Base-by-base conservation (phyloP, 2,888 invertebrate genomes). In the Rotaria sp. region DNA sequence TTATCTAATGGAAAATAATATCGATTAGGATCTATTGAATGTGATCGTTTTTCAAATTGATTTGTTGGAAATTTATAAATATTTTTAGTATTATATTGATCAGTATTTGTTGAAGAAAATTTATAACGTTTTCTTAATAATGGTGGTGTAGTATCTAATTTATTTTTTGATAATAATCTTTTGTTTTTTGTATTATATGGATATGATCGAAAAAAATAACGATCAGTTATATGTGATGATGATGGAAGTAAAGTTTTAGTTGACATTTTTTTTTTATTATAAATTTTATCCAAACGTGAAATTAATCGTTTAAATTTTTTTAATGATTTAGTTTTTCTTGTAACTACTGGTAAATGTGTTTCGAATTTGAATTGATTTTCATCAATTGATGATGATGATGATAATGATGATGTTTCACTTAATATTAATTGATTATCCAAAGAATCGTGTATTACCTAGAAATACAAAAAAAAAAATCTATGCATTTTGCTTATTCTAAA, bases 61-160 rank as follows among this genome's bases (percentile, higher is more conserved):
- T 80, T 80, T 2, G 41, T n/a, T 80, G 41, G 35, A n/a, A 45
- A 80, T 38, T 45, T 41, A n/a, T 80, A 80, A 45, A 80, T 41
- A 30, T 59, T 59, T 15, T 30, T 15, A 59, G 5, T n/a, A 8
- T 8, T 59, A n/a, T 50, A 18, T 8, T 41, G 21, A 75, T 75
- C 75, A 13, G 11, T 26, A 24, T 75, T 4, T 41, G 26, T 45
- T 2, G 41, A 41, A 45, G 80, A 26, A 26, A 80, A 80, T 80
- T 80, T 80, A 45, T 80, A 80, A 45, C 26, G 80, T 80, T 80
- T 80, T 41, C 26, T 80, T 80, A 15, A 41, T 45, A n/a, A 80
- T 45, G 80, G 80, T 45, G 80, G 35, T n/a, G 45, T 45, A 2
- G 8, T 26, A 13, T 41, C 24, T 41, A n/a, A 80, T 45, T 41